Percentiles rank a stretch among this genome's conserved stretches.
Conservation (phyloP, 2,113 vertebrate genomes). For the Anthoscopus minutus region DNA sequence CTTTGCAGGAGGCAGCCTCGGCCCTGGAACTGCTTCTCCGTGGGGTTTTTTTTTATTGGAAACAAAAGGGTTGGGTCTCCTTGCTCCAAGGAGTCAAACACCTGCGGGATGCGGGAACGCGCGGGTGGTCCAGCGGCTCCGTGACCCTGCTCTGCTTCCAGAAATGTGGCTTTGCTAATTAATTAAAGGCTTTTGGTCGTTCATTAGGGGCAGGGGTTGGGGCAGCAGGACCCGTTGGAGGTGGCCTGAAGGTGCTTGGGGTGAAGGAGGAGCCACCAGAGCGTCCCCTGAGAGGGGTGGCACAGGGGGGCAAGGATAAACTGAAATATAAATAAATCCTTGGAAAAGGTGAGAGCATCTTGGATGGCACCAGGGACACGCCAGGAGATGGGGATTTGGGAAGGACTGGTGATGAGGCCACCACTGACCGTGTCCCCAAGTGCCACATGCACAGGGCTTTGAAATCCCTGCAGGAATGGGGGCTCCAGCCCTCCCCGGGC, state of each 20-base stretch:
- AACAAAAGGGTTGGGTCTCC: background rate
- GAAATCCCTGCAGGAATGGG: background rate
- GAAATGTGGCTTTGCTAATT: background rate
- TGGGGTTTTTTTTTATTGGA: background rate
- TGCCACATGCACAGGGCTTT: background rate
- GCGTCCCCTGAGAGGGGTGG: background rate
- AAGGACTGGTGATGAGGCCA: background rate
- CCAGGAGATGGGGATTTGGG: background rate
- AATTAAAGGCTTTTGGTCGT: background rate
- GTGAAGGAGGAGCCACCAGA: background rate
- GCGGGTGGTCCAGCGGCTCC: background rate
- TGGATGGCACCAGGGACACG: background rate
- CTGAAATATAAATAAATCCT: background rate
- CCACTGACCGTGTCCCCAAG: accelerated
- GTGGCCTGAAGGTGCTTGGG: background rate
- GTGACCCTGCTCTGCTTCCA: background rate
- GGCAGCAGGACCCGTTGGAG: background rate
- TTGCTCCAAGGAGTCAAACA: background rate
- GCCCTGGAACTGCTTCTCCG: background rate
- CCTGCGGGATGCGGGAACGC: background rate
- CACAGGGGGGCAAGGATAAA: background rate
- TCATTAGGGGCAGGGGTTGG: background rate
- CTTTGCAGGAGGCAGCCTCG: constrained; percentile 16
- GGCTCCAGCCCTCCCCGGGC: background rate
- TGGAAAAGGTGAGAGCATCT: background rate